Base-by-base conservation (phyloP, 2,888 invertebrate species). In the Ophion obscuratus region DNA sequence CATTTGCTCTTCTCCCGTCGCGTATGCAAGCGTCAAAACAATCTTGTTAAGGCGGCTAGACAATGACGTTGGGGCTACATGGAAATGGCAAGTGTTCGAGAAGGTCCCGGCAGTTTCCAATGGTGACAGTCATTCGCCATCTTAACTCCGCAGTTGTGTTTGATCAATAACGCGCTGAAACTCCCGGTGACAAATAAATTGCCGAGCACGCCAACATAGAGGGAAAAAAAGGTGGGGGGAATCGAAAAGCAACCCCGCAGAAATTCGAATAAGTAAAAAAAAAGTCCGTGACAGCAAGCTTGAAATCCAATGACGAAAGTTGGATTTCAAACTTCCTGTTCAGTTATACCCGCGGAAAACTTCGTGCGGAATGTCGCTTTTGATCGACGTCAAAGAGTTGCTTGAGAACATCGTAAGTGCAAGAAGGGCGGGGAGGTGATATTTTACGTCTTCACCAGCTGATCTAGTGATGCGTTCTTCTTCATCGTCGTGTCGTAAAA, bases 361-460 rank as follows among this genome's bases (percentile, higher is more conserved):
- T 90, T 44, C 59, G 17, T 36, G 31, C 66, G 44, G 31, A 44
- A 14, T 59, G 20, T 62, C 68, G 17, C 53, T 77, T 14, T 40
- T 7, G 53, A 68, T 47, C 78, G 62, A 64, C 53, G 61, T 78
- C 61, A 36, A 31, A 66, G 64, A 80, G 64, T 68, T 57, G 44
- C 66, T 17, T 24, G 61, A 75, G 47, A 75, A 57, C 67, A 44
- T 79, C 11, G 11, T 27, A 57, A 70, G 53, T 27, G 71, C 70
- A 59, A 59, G 47, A 76, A 11, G 11, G 24, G 6, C n/a, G 74
- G 59, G 53, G 70, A 40, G 36, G 74, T 70, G 27, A 80, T 84
- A 68, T 86, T 88, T 88, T 87, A 88, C 84, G 84, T 84, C 81
- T 80, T 20, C 40, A 57, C 71, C 86, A 85, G 87, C 85, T 87